phyloP scores from a whole-genome alignment of 2,113 vertebrate genomes.

The Rhabdomys dilectus region DNA sequence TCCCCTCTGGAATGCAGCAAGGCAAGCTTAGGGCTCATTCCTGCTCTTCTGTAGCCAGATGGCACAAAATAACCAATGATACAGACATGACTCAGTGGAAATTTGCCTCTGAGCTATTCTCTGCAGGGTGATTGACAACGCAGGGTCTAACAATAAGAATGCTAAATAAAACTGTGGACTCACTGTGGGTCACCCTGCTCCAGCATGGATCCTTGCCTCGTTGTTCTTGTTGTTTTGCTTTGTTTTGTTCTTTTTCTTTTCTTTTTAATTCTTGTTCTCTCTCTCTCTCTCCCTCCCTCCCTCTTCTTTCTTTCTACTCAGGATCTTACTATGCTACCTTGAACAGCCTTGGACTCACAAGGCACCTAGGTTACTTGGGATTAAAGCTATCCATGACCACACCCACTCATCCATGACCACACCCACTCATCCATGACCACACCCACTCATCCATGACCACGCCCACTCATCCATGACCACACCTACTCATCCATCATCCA shows the following conservation, averaged over 20 bases:
- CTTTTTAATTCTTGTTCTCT: not conserved
- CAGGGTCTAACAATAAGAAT: not conserved
- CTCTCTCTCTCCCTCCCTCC: no score
- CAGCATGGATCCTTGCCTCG: not conserved
- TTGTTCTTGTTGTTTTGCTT: not conserved
- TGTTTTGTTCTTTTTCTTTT: not conserved
- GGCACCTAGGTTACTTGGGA: not conserved
- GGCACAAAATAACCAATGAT: not conserved
- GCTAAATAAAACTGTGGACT: not conserved
- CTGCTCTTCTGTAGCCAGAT: not conserved
- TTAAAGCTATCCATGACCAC: not conserved
- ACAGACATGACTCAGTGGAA: not conserved
- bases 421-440: not conserved
- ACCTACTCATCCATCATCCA: not conserved
- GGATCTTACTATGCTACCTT: not conserved
- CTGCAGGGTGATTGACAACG: not conserved
- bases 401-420: not conserved
- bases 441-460: not conserved
- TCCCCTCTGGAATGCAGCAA: not conserved
- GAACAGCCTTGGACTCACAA: not conserved
- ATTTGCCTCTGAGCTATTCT: not conserved
- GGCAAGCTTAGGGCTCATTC: not conserved
- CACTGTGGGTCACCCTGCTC: fast-evolving
- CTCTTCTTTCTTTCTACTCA: not conserved
- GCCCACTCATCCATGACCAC: no score